Percentiles rank a stretch among this genome's conserved stretches.
Conservation (phyloP, 2,888 invertebrate genomes). For the Drosophila barbarae region DNA sequence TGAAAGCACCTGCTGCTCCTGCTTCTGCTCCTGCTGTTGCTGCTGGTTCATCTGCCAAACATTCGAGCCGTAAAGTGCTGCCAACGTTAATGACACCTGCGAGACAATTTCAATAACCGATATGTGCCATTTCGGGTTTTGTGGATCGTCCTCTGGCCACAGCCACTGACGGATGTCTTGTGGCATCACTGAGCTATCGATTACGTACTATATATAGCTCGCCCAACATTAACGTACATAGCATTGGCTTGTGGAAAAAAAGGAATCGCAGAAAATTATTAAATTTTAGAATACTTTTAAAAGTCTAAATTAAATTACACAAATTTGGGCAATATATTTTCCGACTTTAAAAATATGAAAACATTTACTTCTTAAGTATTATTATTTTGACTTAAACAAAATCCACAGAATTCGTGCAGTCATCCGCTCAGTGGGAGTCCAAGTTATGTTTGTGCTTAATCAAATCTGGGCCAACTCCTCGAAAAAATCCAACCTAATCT, state of each 20-base stretch:
- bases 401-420: slow-evolving; percentile 14
- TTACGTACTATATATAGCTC: slow-evolving; percentile 25
- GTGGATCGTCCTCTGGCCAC: slow-evolving; percentile 21
- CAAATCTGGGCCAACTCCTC: slow-evolving; percentile 15
- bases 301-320: not conserved
- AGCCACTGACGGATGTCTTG: slow-evolving; percentile 28
- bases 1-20: slow-evolving; percentile 61
- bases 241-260: not conserved
- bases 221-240: not conserved
- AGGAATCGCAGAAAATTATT: no score
- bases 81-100: slow-evolving; percentile 74
- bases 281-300: no score
- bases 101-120: slow-evolving; percentile 75
- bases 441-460: slow-evolving; percentile 18
- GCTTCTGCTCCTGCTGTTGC: slow-evolving; percentile 4
- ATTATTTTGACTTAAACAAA: not conserved
- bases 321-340: not conserved
- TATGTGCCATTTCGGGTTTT: slow-evolving; percentile 60
- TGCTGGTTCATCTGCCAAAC: slow-evolving; percentile 5
- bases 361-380: not conserved
- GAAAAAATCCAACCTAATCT: slow-evolving; percentile 5
- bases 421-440: not conserved
- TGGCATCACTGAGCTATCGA: slow-evolving; percentile 53
- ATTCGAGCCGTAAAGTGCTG: slow-evolving; percentile 44
- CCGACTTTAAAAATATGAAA: not conserved